These are phyloP conservation scores for Ichneumon xanthorius DNA, from an alignment of 2,888 invertebrate species.

Conservation along the genomic window DNA sequence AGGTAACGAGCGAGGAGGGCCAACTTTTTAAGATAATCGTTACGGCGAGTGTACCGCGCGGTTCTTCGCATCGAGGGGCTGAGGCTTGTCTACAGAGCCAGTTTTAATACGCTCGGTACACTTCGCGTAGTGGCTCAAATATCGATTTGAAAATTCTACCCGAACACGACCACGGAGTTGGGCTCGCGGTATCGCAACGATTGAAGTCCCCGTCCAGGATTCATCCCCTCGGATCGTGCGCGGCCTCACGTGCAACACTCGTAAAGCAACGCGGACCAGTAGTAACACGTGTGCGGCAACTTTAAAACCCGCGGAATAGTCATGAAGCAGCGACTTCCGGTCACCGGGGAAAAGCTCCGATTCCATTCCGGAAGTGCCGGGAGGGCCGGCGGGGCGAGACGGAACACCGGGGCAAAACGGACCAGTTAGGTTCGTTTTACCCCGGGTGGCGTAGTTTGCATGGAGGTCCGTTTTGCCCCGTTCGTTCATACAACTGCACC, in stretches of 20 bases:
- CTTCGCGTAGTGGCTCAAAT: neutral
- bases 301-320: constrained; percentile 15
- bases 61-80: too few species aligned
- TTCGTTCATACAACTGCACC: neutral
- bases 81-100: too few species aligned
- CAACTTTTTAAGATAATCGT: too few species aligned
- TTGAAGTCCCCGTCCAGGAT: neutral
- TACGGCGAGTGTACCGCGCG: too few species aligned
- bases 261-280: constrained; percentile 9
- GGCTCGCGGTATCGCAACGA: neutral
- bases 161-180: neutral
- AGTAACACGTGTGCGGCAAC: constrained; percentile 22
- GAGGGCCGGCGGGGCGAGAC: too few species aligned
- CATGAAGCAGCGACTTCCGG: neutral
- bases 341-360: neutral
- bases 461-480: too few species aligned
- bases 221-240: neutral
- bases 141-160: constrained; percentile 4
- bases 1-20: too few species aligned
- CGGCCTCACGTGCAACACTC: constrained; percentile 9
- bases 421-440: too few species aligned
- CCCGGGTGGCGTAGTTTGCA: too few species aligned
- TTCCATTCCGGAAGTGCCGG: neutral
- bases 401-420: too few species aligned
- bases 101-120: neutral